Base-by-base conservation (phyloP, 92 coral and sea anemone genomes). In the Zoanthus gigantus region DNA sequence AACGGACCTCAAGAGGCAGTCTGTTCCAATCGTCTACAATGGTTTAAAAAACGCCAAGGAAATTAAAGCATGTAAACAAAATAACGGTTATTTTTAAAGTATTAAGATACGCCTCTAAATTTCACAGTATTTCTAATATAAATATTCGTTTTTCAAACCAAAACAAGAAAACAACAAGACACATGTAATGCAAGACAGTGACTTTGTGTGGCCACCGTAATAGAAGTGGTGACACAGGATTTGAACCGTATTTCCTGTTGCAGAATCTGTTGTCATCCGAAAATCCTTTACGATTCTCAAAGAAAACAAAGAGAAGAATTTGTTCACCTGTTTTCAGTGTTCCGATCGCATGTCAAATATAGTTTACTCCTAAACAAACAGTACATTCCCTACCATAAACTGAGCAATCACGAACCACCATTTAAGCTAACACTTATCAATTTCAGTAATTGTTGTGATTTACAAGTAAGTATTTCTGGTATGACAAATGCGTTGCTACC, bases 171-270 rank as follows among this genome's bases (percentile, higher is more conserved):
- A 81, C 14, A 71, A 81, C 47, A 17, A 30, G 32, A 58, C 11
- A 7, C 17, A 18, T 15, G 31, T 11, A 73, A 42, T 30, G n/a
- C 45, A 54, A 78, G 14, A 60, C 83, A 37, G 65, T 12, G 85
- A 81, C 75, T 29, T 45, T 46, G 30, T 42, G 17, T 66, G 57
- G 69, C 32, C 69, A 63, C 69, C 1, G 30, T 48, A 23, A 0
- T 17, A 81, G 52, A 9, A 52, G 18, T 53, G 37, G 28, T 4
- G 72, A 18, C 37, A 45, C 30, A 77, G 46, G 66, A 53, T 7
- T 63, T 53, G 28, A 81, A 66, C 76, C 85, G 42, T 81, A 9
- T 68, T 81, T 81, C 85, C 85, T 48, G 60, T 79, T 18, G 45
- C 61, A 73, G 60, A 80, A 45, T 30, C 18, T 0, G 56, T 60